Evolutionary conservation across 92 coral and sea anemone species (phyloP).

Genomic region (Epizoanthus stellaris): DNA sequence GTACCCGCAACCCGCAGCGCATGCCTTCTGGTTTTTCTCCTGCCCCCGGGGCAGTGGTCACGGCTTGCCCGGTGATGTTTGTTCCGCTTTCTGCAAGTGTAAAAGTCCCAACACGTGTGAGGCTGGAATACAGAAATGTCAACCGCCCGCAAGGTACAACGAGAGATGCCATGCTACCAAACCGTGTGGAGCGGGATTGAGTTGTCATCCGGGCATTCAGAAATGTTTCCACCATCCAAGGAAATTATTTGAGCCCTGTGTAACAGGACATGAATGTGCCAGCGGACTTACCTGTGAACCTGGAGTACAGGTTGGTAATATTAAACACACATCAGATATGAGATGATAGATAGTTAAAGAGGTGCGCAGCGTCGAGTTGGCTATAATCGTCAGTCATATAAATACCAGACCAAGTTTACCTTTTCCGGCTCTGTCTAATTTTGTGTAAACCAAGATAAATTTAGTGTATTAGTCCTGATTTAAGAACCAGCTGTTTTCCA

Average conservation of each 20-base stretch:
- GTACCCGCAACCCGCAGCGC: slow-evolving; percentile 32
- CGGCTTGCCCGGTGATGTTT: slow-evolving; percentile 87
- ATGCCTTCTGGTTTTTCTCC: slow-evolving; percentile 84
- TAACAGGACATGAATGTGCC: slow-evolving; percentile 81
- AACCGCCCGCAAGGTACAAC: slow-evolving; percentile 68
- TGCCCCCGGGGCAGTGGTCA: slow-evolving; percentile 94
- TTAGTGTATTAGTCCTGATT: too few species aligned
- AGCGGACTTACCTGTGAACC: slow-evolving; percentile 95
- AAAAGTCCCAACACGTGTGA: slow-evolving; percentile 85
- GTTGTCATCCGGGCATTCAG: slow-evolving; percentile 99
- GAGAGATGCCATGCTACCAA: slow-evolving; percentile 90
- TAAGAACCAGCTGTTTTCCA: too few species aligned
- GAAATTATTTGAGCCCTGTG: slow-evolving; percentile 88
- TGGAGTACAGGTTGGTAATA: slow-evolving; percentile 75
- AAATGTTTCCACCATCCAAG: slow-evolving; percentile 93
- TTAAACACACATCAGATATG: too few species aligned
- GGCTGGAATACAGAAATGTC: slow-evolving; percentile 91
- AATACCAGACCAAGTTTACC: too few species aligned
- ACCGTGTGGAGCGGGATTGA: slow-evolving; percentile 85
- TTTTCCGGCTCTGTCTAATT: too few species aligned
- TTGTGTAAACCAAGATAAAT: too few species aligned
- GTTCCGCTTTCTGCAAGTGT: slow-evolving; percentile 93
- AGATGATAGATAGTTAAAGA: too few species aligned
- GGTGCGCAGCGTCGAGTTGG: too few species aligned
- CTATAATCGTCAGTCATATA: too few species aligned